A percentile compares a stretch with the other conserved stretches of the same genome.
Conservation (phyloP, 2,888 invertebrate genomes). For the Apodemia hepburni region DNA sequence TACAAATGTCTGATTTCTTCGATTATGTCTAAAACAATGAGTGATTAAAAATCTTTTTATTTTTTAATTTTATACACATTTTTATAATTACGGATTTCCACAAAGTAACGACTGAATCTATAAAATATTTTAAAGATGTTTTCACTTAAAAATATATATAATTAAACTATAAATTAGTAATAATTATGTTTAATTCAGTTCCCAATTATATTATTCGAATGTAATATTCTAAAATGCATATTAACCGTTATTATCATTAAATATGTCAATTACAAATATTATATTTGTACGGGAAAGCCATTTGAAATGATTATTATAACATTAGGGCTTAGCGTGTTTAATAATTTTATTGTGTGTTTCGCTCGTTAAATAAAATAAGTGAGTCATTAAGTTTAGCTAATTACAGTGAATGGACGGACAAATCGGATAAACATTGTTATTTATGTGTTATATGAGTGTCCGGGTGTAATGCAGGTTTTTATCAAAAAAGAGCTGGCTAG, state of each 20-base stretch:
- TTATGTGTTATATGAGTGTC: constrained; percentile 29
- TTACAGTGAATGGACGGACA: constrained; percentile 41
- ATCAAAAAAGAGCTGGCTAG: neutral
- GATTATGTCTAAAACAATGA: too few species aligned
- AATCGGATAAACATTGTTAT: constrained; percentile 44
- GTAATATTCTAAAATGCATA: constrained; percentile 15
- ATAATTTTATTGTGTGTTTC: constrained; percentile 23
- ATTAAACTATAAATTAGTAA: too few species aligned
- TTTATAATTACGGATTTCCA: too few species aligned
- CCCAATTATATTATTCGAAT: neutral
- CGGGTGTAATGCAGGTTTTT: neutral
- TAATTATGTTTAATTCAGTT: constrained; percentile 7
- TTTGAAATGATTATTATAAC: constrained; percentile 22
- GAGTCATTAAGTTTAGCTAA: constrained; percentile 42
- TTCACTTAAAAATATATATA: too few species aligned
- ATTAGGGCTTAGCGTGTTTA: constrained; percentile 26
- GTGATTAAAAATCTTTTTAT: too few species aligned
- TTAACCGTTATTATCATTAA: constrained; percentile 13
- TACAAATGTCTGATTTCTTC: too few species aligned
- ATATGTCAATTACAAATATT: constrained; percentile 13
- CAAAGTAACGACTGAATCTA: too few species aligned
- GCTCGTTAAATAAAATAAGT: constrained; percentile 41
- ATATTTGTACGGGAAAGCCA: constrained; percentile 12
- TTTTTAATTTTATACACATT: too few species aligned
- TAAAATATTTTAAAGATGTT: too few species aligned